These are phyloP conservation scores for Gracilinanus agilis DNA, from an alignment of 2,113 vertebrate species.

Conservation along the genomic window DNA sequence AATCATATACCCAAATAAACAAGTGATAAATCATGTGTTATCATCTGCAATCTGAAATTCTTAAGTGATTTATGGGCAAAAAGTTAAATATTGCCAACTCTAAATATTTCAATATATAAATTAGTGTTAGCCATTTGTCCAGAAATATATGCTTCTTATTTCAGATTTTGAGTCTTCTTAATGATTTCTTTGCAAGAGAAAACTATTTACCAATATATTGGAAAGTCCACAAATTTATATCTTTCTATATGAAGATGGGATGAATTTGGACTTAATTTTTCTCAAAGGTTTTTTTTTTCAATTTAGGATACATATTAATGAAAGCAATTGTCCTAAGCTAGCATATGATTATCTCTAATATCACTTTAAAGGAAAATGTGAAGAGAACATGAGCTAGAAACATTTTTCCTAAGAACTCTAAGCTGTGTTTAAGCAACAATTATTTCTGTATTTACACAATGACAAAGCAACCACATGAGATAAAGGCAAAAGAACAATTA, in stretches of 20 bases:
- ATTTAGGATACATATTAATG: background rate
- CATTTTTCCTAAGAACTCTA: background rate
- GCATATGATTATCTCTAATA: conserved; percentile 35
- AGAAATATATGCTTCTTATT: background rate
- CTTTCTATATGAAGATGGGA: background rate
- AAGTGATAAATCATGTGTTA: too few species aligned
- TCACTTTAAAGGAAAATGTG: background rate
- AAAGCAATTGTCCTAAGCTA: background rate
- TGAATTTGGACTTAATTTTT: background rate
- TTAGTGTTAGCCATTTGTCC: background rate
- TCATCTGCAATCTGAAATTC: background rate
- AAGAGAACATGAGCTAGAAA: background rate
- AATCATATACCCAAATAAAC: too few species aligned
- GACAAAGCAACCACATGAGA: background rate
- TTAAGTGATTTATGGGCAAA: background rate
- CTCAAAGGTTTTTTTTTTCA: background rate
- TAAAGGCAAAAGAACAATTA: background rate
- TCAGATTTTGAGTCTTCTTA: background rate
- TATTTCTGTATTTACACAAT: conserved; percentile 15
- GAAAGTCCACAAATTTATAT: background rate
- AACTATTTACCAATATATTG: background rate
- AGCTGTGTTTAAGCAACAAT: background rate
- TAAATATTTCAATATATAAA: background rate
- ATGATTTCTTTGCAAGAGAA: conserved; percentile 35
- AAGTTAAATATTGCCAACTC: background rate